Base-by-base conservation (phyloP, 1,140 invertebrate genomes). In the Solenopsis invicta region DNA sequence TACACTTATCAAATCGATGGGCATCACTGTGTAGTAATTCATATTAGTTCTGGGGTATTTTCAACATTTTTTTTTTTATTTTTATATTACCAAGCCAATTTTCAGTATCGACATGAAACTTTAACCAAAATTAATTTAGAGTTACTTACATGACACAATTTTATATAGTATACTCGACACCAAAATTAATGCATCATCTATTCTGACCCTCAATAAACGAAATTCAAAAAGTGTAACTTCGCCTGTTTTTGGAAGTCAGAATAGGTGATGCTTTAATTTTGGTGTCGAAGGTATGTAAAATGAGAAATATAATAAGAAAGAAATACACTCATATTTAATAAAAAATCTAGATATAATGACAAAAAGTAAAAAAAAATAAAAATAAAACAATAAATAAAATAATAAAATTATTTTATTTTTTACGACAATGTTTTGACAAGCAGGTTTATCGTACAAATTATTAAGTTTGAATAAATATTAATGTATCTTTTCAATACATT, bases 1-100 rank as follows among this genome's bases (percentile, higher is more conserved):
- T 48, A 80, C 88, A 88, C 80, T 89, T 85, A 89, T 29, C 29
- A 29, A 29, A 29, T 29, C 29, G 29, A 29, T 29, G 29, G 29
- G 29, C 29, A 29, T 29, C 29, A 29, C 41, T 41, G 41, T 41
- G 41, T 41, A 41, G 29, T 29, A 29, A 29, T 29, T 29, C 87
- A 89, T 87, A 89, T 62, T 54, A 34, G 10, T 24, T 21, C 12
- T 21, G 29, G 18, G 13, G 8, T 41, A 29, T 8, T 41, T 41
- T 41, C 41, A 41, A 41, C 41, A 41, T 41, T 41, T 41, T 41
- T 1, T 41, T 41, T 41, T 41, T 1, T 41, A 41, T 29, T 29
- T 29, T 29, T 29, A 41, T 24, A 59, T 18, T 72, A 24, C 10
- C 6, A n/a, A 71, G 6, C 2, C 45, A n/a, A 5, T 34, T 18